Percentiles rank a stretch among this genome's conserved stretches.
Conservation (phyloP, 2,888 invertebrate species). For the Oxytorus armatus region DNA sequence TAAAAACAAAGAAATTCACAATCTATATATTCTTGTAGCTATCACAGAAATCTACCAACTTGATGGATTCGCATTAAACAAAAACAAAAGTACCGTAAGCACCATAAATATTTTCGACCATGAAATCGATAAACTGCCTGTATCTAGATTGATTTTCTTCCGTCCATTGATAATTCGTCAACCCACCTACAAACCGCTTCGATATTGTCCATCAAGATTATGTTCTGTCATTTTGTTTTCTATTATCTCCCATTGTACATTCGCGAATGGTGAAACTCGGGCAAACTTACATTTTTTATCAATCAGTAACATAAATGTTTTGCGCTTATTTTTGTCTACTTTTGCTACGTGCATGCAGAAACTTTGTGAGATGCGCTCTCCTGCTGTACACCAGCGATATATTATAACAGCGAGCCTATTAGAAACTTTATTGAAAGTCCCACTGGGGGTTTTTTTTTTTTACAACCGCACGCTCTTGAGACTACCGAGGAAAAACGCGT, state of each 20-base stretch:
- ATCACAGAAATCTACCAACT: not conserved
- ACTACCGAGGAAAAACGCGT: not conserved
- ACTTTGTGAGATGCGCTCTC: constrained; percentile 5
- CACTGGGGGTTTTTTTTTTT: constrained; percentile 68
- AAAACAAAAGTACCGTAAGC: no score
- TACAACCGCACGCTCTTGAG: constrained; percentile 25
- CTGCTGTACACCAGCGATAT: constrained; percentile 32
- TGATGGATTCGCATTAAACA: not conserved
- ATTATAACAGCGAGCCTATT: constrained; percentile 70
- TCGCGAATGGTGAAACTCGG: not conserved
- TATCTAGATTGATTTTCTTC: no score
- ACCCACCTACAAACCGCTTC: not conserved
- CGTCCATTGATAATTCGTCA: not conserved
- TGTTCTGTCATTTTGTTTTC: constrained; percentile 9
- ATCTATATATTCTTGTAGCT: no score
- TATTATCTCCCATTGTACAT: constrained; percentile 15
- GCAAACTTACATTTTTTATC: constrained; percentile 29
- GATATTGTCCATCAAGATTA: constrained; percentile 3
- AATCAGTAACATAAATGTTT: constrained; percentile 26
- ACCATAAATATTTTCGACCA: no score
- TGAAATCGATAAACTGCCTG: not conserved
- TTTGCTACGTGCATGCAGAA: constrained; percentile 25
- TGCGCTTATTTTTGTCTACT: constrained; percentile 24
- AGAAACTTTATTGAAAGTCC: constrained; percentile 73
- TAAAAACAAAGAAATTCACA: no score